phyloP scores from a whole-genome alignment of 2,888 invertebrate genomes.

The Athetis lepigone region DNA sequence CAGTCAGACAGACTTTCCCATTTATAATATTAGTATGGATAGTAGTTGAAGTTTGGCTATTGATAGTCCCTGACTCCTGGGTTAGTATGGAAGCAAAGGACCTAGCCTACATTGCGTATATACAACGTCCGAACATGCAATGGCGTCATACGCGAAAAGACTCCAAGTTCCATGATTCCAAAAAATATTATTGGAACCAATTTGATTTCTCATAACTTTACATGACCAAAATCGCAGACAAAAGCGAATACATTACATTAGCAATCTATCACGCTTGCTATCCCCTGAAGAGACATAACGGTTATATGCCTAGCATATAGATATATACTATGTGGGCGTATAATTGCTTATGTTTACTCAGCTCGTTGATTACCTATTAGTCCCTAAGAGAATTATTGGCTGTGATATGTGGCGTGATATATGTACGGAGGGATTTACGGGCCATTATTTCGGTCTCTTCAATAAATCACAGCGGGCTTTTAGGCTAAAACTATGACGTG shows the following conservation, averaged over 20 bases:
- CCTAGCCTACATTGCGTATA: too few relatives aligned
- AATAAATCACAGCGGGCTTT: constrained; percentile 5
- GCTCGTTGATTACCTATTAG: constrained; percentile 34
- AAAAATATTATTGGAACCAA: background rate
- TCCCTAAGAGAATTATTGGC: constrained; percentile 5
- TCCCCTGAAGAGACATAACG: constrained; percentile 1
- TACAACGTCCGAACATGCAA: too few relatives aligned
- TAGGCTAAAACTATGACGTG: background rate
- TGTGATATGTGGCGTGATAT: background rate
- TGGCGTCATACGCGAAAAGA: too few relatives aligned
- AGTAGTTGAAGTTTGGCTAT: too few relatives aligned
- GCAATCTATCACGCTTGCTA: constrained; percentile 13
- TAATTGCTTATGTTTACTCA: constrained; percentile 15
- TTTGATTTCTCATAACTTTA: too few relatives aligned
- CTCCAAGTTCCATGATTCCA: background rate
- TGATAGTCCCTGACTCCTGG: too few relatives aligned
- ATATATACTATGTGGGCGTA: background rate
- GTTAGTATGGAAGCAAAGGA: too few relatives aligned
- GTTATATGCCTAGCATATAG: background rate
- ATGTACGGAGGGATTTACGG: background rate
- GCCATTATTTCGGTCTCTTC: background rate
- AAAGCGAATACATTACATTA: background rate
- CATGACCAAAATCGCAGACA: background rate
- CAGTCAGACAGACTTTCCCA: too few relatives aligned
- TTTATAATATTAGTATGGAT: too few relatives aligned